Evolutionary conservation across 1,140 invertebrate genomes (phyloP).

Genomic region (Saccostrea glomerata): DNA sequence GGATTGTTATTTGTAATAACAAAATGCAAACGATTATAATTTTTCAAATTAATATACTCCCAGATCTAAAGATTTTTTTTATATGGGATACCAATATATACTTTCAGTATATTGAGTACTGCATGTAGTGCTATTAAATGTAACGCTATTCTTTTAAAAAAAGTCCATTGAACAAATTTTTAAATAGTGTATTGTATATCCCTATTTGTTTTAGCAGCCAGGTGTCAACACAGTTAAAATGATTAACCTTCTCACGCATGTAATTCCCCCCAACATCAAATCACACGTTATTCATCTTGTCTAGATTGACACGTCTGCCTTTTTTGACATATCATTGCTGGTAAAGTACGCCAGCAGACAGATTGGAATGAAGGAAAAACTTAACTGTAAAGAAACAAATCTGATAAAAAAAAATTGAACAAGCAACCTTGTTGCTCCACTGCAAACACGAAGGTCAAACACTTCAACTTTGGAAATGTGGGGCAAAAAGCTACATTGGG

Average conservation of each 20-base stretch:
- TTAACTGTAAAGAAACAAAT: not conserved
- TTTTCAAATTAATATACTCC: no score
- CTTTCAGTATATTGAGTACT: no score
- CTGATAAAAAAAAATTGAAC: constrained; percentile 8
- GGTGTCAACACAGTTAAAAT: not conserved
- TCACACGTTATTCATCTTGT: not conserved
- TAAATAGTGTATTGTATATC: no score
- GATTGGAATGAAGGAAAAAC: constrained; percentile 21
- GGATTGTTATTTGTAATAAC: not conserved
- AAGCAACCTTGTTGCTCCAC: constrained; percentile 11
- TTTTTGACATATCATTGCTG: not conserved
- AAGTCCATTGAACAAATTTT: no score
- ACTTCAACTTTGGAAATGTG: not conserved
- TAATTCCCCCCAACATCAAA: not conserved
- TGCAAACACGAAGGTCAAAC: constrained; percentile 15
- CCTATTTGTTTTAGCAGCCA: not conserved
- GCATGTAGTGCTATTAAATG: no score
- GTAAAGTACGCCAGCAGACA: not conserved
- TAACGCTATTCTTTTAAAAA: no score
- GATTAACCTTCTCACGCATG: constrained; percentile 1
- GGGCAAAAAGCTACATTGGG: not conserved
- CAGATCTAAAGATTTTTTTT: no score
- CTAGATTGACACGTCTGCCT: not conserved
- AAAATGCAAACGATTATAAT: not conserved
- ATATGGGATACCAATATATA: no score